phyloP scores from a whole-genome alignment of 2,113 vertebrate genomes.

The Glaucomys volans region DNA sequence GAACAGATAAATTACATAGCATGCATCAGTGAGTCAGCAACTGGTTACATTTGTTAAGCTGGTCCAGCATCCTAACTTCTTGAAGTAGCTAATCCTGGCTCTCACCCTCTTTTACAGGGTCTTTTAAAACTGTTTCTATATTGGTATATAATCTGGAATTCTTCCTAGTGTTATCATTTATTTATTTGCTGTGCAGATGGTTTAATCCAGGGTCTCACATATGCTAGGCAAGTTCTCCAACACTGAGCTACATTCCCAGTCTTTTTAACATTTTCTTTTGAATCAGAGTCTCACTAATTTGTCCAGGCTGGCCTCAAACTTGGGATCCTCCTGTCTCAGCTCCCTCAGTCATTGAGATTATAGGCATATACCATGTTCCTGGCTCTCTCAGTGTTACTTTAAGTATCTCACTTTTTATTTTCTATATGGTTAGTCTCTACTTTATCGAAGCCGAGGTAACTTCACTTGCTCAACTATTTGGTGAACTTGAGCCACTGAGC shows the following conservation, averaged over 20 bases:
- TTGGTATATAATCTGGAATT: neutral
- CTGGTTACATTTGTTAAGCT: slow-evolving; percentile 30
- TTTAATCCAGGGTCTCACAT: neutral
- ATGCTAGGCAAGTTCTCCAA: neutral
- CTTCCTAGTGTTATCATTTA: neutral
- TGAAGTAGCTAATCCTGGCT: neutral
- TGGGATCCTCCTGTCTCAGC: neutral
- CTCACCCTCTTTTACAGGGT: neutral
- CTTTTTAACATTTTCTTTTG: neutral
- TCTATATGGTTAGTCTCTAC: neutral
- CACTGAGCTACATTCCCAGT: neutral
- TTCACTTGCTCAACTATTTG: neutral
- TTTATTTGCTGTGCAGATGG: neutral
- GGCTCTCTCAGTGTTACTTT: neutral
- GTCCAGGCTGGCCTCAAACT: neutral
- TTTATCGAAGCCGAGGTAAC: neutral
- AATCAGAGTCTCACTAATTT: neutral
- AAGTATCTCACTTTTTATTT: neutral
- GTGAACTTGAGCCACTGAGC: neutral
- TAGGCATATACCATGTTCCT: neutral
- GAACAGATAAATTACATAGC: slow-evolving; percentile 53
- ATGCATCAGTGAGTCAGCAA: neutral
- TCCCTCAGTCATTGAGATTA: neutral
- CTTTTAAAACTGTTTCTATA: neutral
- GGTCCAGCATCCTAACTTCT: slow-evolving; percentile 21